Conservation (phyloP, 2,888 invertebrate genomes). For the Diogma glabrata region DNA sequence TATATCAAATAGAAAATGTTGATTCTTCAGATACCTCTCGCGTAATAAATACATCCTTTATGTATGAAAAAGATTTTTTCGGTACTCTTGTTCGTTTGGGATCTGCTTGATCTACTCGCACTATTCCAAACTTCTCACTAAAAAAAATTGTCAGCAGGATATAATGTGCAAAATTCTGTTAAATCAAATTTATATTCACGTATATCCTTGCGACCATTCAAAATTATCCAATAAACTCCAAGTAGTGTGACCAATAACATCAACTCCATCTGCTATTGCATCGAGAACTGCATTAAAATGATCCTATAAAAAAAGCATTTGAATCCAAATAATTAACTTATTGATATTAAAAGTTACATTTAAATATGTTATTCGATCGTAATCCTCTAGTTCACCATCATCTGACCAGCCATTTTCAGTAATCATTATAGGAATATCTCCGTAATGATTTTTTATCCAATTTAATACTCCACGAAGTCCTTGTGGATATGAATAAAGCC, state of each 20-base stretch:
- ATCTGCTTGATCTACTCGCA: background rate
- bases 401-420: constrained; percentile 7
- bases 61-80: no score
- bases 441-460: background rate
- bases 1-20: no score
- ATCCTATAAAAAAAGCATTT: background rate
- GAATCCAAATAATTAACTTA: background rate
- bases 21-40: no score
- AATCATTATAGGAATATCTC: background rate
- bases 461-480: background rate
- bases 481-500: background rate
- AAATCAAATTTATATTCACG: no score
- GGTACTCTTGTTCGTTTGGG: background rate
- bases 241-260: constrained; percentile 42
- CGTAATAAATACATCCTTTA: no score
- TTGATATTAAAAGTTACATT: background rate
- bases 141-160: no score
- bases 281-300: constrained; percentile 30
- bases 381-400: constrained; percentile 23
- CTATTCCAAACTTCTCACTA: background rate
- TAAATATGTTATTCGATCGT: constrained; percentile 24
- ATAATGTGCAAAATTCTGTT: no score
- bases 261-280: constrained; percentile 28
- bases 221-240: constrained; percentile 57
- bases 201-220: constrained; percentile 48